These are phyloP conservation scores for Alauda arvensis DNA, from an alignment of 2,797 vertebrate species.

Conservation along the genomic window DNA sequence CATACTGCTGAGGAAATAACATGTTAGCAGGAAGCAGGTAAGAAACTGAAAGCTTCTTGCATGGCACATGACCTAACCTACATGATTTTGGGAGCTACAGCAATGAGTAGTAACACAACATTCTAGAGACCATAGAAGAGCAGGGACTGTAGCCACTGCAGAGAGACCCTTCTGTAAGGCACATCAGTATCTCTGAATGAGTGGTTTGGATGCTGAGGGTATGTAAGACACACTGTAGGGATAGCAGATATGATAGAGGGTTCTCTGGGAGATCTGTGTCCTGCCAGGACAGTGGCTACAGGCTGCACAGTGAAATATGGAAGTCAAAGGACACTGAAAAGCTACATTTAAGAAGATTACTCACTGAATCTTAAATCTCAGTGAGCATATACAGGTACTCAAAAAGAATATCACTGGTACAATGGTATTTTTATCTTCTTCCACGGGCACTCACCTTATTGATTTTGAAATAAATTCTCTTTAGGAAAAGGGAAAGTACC, in stretches of 20 bases:
- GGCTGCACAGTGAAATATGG: fast-evolving
- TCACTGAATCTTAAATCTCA: neutral
- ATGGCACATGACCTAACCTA: neutral
- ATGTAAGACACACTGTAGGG: neutral
- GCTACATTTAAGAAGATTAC: neutral
- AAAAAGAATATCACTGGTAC: neutral
- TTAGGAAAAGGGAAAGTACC: conserved; percentile 21
- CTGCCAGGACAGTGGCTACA: neutral
- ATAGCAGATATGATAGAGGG: neutral
- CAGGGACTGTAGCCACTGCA: neutral
- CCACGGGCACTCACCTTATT: conserved; percentile 11
- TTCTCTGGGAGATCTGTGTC: neutral
- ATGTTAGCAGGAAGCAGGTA: neutral
- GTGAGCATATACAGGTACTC: neutral
- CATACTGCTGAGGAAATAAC: neutral
- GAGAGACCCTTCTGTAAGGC: neutral
- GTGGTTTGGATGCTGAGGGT: neutral
- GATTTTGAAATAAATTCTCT: conserved; percentile 41
- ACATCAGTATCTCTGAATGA: neutral
- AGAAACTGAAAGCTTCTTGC: neutral
- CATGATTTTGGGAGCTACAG: neutral
- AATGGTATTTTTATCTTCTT: neutral
- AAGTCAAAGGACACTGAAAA: neutral
- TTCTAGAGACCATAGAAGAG: neutral
- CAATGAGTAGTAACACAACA: neutral